A percentile compares a stretch with the other conserved stretches of the same genome.
phyloP scores from a whole-genome alignment of 2,113 vertebrate species.

The Sus scrofa region T2T-Sscrofa CM000814.6:57938501-57939000 shows the following conservation, averaged over 20 bases:
- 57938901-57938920: background rate
- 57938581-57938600: background rate
- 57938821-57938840: background rate
- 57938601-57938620: background rate
- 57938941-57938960: background rate
- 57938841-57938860: background rate
- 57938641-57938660: background rate
- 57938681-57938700: background rate
- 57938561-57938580: background rate
- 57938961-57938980: background rate
- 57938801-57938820: background rate
- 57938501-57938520: background rate
- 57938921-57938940: background rate
- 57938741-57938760: background rate
- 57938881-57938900: background rate
- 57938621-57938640: background rate
- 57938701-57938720: background rate
- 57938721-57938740: constrained; percentile 15
- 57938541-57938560: too few species aligned
- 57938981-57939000: background rate
- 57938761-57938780: background rate
- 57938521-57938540: background rate
- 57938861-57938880: background rate
- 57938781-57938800: background rate
- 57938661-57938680: constrained; percentile 1